Evolutionary conservation across 2,797 vertebrate species (phyloP).

Genomic region (Tamandua tetradactyla): DNA sequence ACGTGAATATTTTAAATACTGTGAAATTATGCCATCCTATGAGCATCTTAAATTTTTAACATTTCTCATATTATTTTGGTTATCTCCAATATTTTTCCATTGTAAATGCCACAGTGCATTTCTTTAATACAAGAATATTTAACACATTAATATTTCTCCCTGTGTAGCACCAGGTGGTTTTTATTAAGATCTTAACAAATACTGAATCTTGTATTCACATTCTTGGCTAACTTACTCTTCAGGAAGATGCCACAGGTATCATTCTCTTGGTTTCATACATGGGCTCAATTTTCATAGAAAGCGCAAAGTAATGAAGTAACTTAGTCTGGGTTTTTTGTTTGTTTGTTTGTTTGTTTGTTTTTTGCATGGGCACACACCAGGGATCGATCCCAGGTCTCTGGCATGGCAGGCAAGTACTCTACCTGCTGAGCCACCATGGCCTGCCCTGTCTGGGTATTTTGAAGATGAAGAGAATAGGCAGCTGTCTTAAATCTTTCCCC

Average conservation of each 20-base stretch:
- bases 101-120: neutral
- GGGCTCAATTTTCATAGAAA: neutral
- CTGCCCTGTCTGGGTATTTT: too few relatives aligned
- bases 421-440: too few relatives aligned
- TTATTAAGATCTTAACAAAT: conserved; percentile 16
- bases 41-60: neutral
- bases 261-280: neutral
- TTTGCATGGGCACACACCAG: too few relatives aligned
- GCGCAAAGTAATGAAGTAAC: neutral
- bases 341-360: too few relatives aligned
- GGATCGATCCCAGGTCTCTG: too few relatives aligned
- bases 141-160: neutral
- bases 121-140: neutral
- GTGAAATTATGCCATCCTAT: neutral
- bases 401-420: too few relatives aligned
- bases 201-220: neutral
- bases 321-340: neutral
- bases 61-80: neutral
- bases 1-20: conserved; percentile 20
- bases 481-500: neutral
- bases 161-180: neutral
- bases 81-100: neutral
- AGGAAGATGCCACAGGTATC: neutral
- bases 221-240: neutral
- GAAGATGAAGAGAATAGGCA: neutral